These are phyloP conservation scores for Pocillopora damicornis DNA, from an alignment of 64 coral and sea anemone genomes.

Conservation along the genomic window DNA sequence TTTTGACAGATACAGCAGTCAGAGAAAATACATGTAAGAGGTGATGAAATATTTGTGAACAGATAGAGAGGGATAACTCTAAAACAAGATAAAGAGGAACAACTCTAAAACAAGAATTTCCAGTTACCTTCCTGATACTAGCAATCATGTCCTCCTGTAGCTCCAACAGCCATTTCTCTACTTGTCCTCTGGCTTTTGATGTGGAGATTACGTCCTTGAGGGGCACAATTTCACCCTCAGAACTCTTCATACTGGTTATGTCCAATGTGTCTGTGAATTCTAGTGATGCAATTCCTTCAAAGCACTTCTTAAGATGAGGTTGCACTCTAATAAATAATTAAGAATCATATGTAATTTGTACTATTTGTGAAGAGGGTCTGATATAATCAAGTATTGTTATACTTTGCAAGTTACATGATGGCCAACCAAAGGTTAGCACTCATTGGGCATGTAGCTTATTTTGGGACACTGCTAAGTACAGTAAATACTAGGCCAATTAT, in stretches of 20 bases:
- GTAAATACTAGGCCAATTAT: no score
- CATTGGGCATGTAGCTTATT: no score
- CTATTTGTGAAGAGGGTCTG: no score
- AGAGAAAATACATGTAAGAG: neutral
- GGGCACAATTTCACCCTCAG: slow-evolving; percentile 91
- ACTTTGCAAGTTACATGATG: no score
- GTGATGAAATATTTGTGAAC: no score
- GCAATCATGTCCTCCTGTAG: slow-evolving; percentile 95
- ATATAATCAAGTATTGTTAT: no score
- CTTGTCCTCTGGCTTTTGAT: slow-evolving; percentile 92
- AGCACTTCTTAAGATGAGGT: slow-evolving; percentile 98
- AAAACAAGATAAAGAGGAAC: no score
- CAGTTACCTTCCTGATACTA: slow-evolving; percentile 88
- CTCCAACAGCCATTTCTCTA: slow-evolving; percentile 98
- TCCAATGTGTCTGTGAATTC: slow-evolving; percentile 91
- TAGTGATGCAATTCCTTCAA: slow-evolving; percentile 93
- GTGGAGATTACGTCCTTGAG: slow-evolving; percentile 93
- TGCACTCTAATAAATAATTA: slow-evolving; percentile 66
- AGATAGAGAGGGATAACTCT: no score
- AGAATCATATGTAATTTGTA: no score
- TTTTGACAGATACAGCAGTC: neutral
- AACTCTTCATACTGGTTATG: slow-evolving; percentile 97
- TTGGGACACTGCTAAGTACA: no score
- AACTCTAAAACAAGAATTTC: no score
- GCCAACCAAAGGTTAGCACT: no score